phyloP scores from a whole-genome alignment of 2,797 vertebrate species.

The Gallinago nigripennis region DNA sequence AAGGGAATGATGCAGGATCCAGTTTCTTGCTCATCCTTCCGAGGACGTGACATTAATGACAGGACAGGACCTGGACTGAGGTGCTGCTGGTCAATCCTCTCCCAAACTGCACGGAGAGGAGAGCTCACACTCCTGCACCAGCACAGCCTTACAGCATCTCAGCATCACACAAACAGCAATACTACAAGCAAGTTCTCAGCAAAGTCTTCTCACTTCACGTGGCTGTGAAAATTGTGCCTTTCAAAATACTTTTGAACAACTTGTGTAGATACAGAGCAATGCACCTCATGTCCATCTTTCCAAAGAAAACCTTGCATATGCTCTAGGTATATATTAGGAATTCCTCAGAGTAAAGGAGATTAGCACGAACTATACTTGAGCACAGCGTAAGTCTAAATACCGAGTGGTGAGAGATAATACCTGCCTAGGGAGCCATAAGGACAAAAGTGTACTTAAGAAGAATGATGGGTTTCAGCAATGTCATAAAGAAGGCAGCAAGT shows the following conservation, averaged over 20 bases:
- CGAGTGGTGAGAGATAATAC: slow-evolving; percentile 28
- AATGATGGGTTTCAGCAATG: slow-evolving; percentile 8
- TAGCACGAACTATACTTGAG: not conserved
- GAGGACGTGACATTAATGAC: not conserved
- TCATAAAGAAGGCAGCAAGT: not conserved
- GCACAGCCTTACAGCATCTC: accelerated
- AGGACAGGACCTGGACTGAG: not conserved
- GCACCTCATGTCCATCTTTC: not conserved
- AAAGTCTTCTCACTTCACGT: not conserved
- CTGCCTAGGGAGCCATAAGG: slow-evolving; percentile 38
- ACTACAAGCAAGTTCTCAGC: not conserved
- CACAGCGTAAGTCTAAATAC: not conserved
- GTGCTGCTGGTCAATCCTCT: not conserved
- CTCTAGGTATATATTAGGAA: not conserved
- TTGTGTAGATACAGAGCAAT: accelerated
- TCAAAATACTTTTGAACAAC: not conserved
- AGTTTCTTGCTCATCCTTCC: not conserved
- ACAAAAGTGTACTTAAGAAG: slow-evolving; percentile 8
- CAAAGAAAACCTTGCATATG: not conserved
- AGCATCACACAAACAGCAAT: not conserved
- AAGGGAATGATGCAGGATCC: not conserved
- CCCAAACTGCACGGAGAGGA: not conserved
- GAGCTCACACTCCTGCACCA: not conserved
- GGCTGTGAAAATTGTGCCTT: not conserved
- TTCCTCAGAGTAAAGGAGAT: slow-evolving; percentile 26